Percentiles rank a stretch among this genome's conserved stretches.
Conservation (phyloP, 2,888 invertebrate species). For the Alcis repandata region DNA sequence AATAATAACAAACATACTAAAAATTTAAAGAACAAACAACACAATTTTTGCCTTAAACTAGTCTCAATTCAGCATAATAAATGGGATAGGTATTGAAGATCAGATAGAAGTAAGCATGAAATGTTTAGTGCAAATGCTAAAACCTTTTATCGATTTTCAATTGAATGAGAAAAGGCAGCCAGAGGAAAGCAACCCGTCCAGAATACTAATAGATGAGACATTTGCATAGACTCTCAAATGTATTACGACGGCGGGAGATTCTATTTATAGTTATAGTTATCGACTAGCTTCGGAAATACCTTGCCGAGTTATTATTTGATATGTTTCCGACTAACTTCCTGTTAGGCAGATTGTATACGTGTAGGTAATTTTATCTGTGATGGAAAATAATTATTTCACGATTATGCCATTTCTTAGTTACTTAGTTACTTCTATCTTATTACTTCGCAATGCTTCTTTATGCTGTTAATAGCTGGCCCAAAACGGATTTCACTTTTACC, state of each 20-base stretch:
- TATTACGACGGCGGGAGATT: slow-evolving; percentile 3
- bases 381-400: neutral
- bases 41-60: too few relatives aligned
- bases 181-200: slow-evolving; percentile 26
- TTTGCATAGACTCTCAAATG: slow-evolving; percentile 41
- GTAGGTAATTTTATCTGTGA: too few relatives aligned
- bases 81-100: neutral
- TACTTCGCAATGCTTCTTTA: neutral
- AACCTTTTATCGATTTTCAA: slow-evolving; percentile 40
- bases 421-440: neutral
- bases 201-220: slow-evolving; percentile 40
- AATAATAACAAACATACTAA: too few relatives aligned
- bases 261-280: neutral
- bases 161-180: slow-evolving; percentile 41
- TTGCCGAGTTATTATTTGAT: neutral
- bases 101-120: neutral
- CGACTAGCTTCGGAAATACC: neutral
- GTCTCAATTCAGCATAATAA: too few relatives aligned
- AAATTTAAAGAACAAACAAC: too few relatives aligned
- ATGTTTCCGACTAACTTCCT: too few relatives aligned
- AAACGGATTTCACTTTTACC: neutral
- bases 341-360: too few relatives aligned
- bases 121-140: slow-evolving; percentile 17
- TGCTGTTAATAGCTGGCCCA: neutral
- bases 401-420: neutral